Base-by-base conservation (phyloP, 2,113 vertebrate genomes). In the Epinephelus cyanopodus region DNA sequence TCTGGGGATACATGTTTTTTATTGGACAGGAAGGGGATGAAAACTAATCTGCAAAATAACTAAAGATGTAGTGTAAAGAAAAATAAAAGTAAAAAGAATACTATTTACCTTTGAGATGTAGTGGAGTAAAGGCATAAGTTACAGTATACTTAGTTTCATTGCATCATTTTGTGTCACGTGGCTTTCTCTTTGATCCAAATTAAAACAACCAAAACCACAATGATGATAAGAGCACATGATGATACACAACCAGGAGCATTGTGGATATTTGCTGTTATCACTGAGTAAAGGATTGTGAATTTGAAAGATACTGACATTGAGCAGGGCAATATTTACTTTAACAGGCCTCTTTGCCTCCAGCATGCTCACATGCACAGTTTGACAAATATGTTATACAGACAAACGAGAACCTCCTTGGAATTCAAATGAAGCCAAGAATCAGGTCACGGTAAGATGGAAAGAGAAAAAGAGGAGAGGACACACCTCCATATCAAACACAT, bases 401-500 rank as follows among this genome's bases (percentile, higher is more conserved):
- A 50, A 72, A 73, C 14, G 11, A 54, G 18, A 60, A 33, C 56
- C 13, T 50, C 52, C 18, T 48, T 12, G 2, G 39, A 29, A 65
- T 58, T 29, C 25, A 47, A 23, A 66, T 27, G n/a, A 9, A 33
- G 21, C 21, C 42, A 64, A 19, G 3, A 53, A 52, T 63, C 48
- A 54, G 33, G 74, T 37, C 39, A 50, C 11, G 15, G 42, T 4
- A 0, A 29, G 13, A 56, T 14, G 15, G 2, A 61, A 21, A 15
- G 48, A 42, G 23, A 60, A 4, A 48, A 1, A 60, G 11, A 66
- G 6, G n/a, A 18, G 66, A 42, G 33, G 54, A 58, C 61, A 63
- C 61, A 47, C 71, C 83, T 78, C 60, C 57, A 67, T 63, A 79
- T 81, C 56, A 87, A 85, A 83, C 81, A 63, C 57, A n/a, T 63